Evolutionary conservation across 2,113 vertebrate genomes (phyloP).

Genomic region (Lonchura striata): DNA sequence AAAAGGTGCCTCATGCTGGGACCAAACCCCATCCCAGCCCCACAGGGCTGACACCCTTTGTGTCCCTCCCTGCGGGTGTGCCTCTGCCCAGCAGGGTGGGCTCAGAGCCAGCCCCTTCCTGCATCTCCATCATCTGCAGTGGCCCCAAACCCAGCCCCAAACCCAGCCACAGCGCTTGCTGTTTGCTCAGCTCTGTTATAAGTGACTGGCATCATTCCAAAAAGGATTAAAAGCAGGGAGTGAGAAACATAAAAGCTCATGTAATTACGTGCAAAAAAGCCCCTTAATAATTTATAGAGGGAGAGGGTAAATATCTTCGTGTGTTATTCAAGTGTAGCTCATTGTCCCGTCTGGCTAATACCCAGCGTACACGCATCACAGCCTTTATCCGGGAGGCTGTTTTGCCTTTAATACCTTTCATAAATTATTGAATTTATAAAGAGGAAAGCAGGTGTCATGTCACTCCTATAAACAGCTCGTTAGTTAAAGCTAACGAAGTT

Average conservation of each 20-base stretch:
- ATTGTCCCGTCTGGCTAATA: slow-evolving; percentile 68
- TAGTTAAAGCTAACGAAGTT: slow-evolving; percentile 68
- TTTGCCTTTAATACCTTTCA: slow-evolving; percentile 70
- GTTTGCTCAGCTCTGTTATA: background rate
- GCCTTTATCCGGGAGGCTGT: slow-evolving; percentile 43
- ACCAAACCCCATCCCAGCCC: background rate
- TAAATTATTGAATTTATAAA: slow-evolving; percentile 76
- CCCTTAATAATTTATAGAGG: slow-evolving; percentile 73
- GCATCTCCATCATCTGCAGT: background rate
- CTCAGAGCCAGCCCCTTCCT: background rate
- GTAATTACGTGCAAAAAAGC: slow-evolving; percentile 71
- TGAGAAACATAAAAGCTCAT: slow-evolving; percentile 60
- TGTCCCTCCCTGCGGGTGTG: background rate
- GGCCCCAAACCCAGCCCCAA: background rate
- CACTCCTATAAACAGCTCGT: slow-evolving; percentile 68
- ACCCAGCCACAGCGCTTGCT: background rate
- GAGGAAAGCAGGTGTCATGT: slow-evolving; percentile 72
- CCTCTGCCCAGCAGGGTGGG: accelerated
- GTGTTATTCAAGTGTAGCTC: slow-evolving; percentile 66
- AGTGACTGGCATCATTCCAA: slow-evolving; percentile 48
- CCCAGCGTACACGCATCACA: slow-evolving; percentile 58
- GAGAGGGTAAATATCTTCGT: slow-evolving; percentile 68
- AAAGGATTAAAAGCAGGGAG: slow-evolving; percentile 71
- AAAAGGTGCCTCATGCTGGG: accelerated
- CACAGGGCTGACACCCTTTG: accelerated